Conservation (phyloP, 2,113 vertebrate species). For the Echinops telfairi region DNA sequence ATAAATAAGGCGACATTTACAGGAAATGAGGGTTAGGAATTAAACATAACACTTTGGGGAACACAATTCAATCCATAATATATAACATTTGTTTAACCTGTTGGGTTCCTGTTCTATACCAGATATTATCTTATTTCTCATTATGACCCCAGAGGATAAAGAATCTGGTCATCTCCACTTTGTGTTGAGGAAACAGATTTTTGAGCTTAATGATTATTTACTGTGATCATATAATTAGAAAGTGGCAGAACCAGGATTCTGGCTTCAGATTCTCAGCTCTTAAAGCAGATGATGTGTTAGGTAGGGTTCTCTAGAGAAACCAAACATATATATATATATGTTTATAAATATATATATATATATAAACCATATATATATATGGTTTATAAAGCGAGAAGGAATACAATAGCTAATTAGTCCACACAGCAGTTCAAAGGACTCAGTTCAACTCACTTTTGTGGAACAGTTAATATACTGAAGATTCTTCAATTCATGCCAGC, state of each 20-base stretch:
- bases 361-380: too few relatives aligned
- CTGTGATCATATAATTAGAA: background rate
- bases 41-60: background rate
- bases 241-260: background rate
- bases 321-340: too few relatives aligned
- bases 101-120: background rate
- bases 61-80: background rate
- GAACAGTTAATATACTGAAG: too few relatives aligned
- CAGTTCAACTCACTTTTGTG: too few relatives aligned
- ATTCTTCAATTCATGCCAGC: too few relatives aligned
- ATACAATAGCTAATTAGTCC: too few relatives aligned
- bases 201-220: slow-evolving; percentile 3
- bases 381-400: too few relatives aligned
- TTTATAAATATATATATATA: too few relatives aligned
- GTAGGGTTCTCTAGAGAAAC: too few relatives aligned
- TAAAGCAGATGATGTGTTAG: background rate
- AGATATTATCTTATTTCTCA: slow-evolving; percentile 1
- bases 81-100: background rate
- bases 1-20: background rate
- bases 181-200: slow-evolving; percentile 24
- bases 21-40: background rate
- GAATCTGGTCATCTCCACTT: background rate
- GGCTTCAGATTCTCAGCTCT: background rate
- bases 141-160: slow-evolving; percentile 14
- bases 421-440: too few relatives aligned